A percentile compares a stretch with the other conserved stretches of the same genome.
These are phyloP conservation scores for Carlito syrichta DNA, from an alignment of 2,113 vertebrate genomes.

Conservation along the genomic window DNA sequence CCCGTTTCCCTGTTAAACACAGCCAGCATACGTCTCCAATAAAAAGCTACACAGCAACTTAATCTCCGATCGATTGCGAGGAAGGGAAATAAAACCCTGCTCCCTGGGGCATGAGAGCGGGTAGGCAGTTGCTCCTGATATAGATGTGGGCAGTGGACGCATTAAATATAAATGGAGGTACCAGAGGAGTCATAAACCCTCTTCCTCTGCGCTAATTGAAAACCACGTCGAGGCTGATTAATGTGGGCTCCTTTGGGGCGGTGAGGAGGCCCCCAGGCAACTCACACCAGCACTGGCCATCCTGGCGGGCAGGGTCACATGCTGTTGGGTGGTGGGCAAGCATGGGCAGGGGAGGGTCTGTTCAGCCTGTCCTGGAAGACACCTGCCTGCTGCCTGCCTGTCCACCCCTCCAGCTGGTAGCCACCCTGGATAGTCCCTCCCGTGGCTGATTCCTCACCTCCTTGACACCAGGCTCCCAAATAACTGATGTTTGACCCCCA, in stretches of 20 bases:
- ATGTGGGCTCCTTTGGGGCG: background rate
- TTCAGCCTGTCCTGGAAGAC: background rate
- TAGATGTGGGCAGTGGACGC: background rate
- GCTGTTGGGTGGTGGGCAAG: background rate
- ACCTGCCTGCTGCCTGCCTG: background rate
- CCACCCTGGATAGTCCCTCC: background rate
- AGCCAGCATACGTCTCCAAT: background rate
- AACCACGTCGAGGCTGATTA: background rate
- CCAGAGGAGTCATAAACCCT: background rate
- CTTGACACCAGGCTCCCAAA: background rate
- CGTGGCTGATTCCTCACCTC: background rate
- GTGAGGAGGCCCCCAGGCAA: background rate
- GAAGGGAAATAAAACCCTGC: background rate
- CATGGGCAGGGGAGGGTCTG: too few relatives aligned
- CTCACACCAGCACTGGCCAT: background rate
- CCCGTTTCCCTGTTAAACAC: background rate
- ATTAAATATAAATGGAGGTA: conserved; percentile 31
- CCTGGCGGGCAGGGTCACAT: background rate
- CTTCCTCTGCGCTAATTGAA: background rate
- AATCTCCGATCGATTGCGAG: background rate
- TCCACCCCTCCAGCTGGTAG: too few relatives aligned
- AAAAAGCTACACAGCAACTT: conserved; percentile 7
- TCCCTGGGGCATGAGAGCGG: background rate
- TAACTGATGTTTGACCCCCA: background rate
- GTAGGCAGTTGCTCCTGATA: background rate